Evolutionary conservation across 2,113 vertebrate genomes (phyloP), one percentile per base, ranked within the genome.

Genomic region (Nanorana parkeri): DNA sequence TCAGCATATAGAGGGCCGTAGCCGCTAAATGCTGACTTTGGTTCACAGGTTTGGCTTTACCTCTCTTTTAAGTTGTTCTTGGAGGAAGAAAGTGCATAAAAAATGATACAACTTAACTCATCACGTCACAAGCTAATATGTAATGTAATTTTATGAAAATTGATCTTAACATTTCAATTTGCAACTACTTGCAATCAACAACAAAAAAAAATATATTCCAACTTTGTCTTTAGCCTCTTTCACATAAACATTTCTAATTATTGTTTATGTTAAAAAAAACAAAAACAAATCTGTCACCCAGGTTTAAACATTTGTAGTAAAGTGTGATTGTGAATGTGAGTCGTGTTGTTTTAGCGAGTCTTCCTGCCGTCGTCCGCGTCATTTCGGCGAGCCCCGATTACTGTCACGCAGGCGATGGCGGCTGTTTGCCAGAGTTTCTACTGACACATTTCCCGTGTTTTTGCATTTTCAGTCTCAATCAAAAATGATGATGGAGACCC

Each of bases 401-500:
- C 7, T 3, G 63, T 65, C 63, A 41, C 55, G 17, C 10, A 83
- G 68, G 83, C 75, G 54, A n/a, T 36, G 60, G 23, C 6, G 7
- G 76, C 13, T 55, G 10, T 65, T 47, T 76, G 15, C 16, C 13
- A 71, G 11, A 6, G 52, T 77, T 84, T 82, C 77, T 83, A 71
- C 68, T 51, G 2, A 47, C 17, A 54, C 26, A 47, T 47, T 66
- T 74, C 13, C 63, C 52, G 10, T 7, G 17, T 29, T 61, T 72
- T 24, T 65, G 69, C 17, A 15, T 66, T 15, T 69, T 36, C 63
- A 69, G 23, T 74, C 55, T 23, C 41, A 47, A 81, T 58, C 17
- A 52, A n/a, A 85, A 79, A 54, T 83, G 56, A 63, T 28, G 66
- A 77, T 75, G 84, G 79, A 52, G 17, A 80, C 36, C 85, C 32